Percentiles rank a stretch among this genome's conserved stretches.
phyloP scores from a whole-genome alignment of 2,113 vertebrate species.

The Poecilia latipinna region DNA sequence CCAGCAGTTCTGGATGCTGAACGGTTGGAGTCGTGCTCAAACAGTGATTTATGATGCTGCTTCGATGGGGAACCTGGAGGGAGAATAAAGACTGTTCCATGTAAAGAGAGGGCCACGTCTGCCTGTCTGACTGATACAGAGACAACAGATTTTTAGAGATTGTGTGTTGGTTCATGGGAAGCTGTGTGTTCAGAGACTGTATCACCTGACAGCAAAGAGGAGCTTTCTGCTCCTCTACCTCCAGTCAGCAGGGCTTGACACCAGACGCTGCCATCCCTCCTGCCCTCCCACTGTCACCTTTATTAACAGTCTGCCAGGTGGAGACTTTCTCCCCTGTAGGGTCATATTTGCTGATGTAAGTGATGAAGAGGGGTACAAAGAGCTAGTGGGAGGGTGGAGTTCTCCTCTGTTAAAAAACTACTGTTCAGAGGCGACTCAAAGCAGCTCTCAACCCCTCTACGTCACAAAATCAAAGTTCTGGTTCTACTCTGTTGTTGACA shows the following conservation, averaged over 20 bases:
- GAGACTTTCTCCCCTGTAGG: conserved; percentile 49
- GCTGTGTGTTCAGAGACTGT: background rate
- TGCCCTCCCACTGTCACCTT: conserved; percentile 71
- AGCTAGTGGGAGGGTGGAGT: conserved; percentile 33
- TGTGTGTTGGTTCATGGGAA: background rate
- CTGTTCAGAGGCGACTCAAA: conserved; percentile 37
- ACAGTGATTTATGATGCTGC: conserved; percentile 63
- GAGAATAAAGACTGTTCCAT: conserved; percentile 34
- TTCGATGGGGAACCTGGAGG: conserved; percentile 22
- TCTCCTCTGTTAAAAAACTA: conserved; percentile 28
- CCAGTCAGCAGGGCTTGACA: conserved; percentile 57
- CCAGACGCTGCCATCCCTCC: conserved; percentile 35
- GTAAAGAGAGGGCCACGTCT: conserved; percentile 26
- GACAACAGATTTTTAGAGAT: conserved; percentile 15
- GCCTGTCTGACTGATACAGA: conserved; percentile 5
- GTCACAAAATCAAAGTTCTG: background rate
- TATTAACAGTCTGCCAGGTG: conserved; percentile 75
- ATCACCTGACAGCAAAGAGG: conserved; percentile 25
- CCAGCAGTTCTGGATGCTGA: conserved; percentile 39
- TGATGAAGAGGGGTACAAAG: conserved; percentile 47
- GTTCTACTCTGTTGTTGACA: too few species aligned
- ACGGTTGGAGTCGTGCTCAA: conserved; percentile 34
- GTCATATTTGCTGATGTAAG: conserved; percentile 64
- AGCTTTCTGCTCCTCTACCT: conserved; percentile 22
- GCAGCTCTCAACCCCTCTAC: conserved; percentile 23